Percentiles rank a stretch among this genome's conserved stretches.
phyloP scores from a whole-genome alignment of 2,113 vertebrate species.

The Daubentonia madagascariensis region DNA sequence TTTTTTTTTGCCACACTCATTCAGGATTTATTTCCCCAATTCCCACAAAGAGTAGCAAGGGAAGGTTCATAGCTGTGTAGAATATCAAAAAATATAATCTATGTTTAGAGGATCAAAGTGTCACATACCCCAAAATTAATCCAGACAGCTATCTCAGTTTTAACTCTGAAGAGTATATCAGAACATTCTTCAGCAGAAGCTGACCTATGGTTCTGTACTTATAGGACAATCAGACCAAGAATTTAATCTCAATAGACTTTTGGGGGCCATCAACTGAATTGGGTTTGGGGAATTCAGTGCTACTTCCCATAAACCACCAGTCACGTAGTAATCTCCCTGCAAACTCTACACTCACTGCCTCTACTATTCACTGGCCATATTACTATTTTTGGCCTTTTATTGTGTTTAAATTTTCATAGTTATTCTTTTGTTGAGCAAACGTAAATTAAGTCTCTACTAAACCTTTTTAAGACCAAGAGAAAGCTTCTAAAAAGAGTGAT shows the following conservation, averaged over 20 bases:
- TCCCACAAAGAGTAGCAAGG: background rate
- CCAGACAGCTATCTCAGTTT: background rate
- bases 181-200: background rate
- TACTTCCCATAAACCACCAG: background rate
- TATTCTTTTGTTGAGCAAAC: background rate
- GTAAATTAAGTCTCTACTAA: background rate
- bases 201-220: background rate
- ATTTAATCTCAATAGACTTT: background rate
- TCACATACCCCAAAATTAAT: background rate
- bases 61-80: background rate
- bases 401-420: background rate
- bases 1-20: slow-evolving; percentile 4
- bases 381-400: background rate
- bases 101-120: background rate
- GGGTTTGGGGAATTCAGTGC: background rate
- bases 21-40: slow-evolving; percentile 47
- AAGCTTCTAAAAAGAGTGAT: background rate
- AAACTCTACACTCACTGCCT: background rate
- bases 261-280: background rate
- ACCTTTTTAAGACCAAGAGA: background rate
- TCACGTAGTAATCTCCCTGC: background rate
- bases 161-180: background rate
- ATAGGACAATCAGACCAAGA: background rate
- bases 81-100: background rate
- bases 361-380: background rate